phyloP scores from a whole-genome alignment of 2,797 vertebrate species.

The Phyllotis vaccarum region DNA sequence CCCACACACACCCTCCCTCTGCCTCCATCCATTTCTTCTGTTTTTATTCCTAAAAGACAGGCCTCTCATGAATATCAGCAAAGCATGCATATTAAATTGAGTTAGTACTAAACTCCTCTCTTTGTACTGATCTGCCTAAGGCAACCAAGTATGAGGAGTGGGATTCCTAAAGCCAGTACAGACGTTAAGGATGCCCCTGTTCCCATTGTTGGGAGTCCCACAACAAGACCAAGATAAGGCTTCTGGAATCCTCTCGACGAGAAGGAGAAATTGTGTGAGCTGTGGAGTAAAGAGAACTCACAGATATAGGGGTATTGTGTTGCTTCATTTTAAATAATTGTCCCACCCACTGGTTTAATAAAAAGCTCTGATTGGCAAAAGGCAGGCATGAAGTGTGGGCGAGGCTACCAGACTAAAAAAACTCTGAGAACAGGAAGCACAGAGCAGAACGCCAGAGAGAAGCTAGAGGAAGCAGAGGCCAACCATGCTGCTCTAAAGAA shows the following conservation, averaged over 20 bases:
- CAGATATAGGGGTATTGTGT: too few species aligned
- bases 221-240: not conserved
- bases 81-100: not conserved
- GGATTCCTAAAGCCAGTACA: not conserved
- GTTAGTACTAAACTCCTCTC: not conserved
- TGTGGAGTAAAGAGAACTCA: not conserved
- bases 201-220: not conserved
- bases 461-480: too few species aligned
- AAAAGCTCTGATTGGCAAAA: too few species aligned
- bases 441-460: too few species aligned
- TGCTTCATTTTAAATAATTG: too few species aligned
- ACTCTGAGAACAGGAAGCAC: too few species aligned
- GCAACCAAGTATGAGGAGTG: not conserved
- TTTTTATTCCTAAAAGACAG: not conserved
- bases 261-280: not conserved
- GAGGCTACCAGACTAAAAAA: too few species aligned
- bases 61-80: not conserved
- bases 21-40: not conserved
- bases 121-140: not conserved
- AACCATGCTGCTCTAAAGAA: too few species aligned
- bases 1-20: not conserved
- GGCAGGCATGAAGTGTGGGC: too few species aligned
- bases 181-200: too few species aligned
- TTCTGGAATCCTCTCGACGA: not conserved
- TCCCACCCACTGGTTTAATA: too few species aligned